Conservation (phyloP, 2,113 vertebrate genomes). For the Acrocephalus arundinaceus region DNA sequence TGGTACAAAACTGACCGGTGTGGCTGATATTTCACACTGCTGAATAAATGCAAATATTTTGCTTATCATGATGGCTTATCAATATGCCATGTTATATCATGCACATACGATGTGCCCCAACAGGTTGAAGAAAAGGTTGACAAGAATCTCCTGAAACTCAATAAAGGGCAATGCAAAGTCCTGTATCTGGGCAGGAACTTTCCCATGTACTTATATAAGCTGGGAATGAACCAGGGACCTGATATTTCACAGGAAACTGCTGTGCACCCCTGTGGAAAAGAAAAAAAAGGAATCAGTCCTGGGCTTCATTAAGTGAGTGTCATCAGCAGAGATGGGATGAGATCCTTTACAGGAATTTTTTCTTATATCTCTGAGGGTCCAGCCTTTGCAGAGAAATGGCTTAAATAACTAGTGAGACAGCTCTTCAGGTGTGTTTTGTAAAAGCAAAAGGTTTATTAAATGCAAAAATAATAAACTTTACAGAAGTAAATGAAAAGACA, state of each 20-base stretch:
- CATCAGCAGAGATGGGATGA: neutral
- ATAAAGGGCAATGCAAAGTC: neutral
- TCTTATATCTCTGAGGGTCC: too few species aligned
- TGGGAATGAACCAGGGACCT: neutral
- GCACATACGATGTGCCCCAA: neutral
- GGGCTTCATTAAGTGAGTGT: neutral
- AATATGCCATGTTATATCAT: too few species aligned
- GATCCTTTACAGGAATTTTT: neutral
- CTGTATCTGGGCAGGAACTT: neutral
- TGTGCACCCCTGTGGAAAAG: neutral
- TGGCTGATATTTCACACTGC: neutral
- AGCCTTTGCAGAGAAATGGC: too few species aligned
- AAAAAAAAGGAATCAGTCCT: neutral
- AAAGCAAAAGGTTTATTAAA: too few species aligned
- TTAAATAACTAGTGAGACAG: too few species aligned
- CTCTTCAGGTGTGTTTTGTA: too few species aligned
- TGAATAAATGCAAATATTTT: too few species aligned
- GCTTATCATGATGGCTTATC: too few species aligned
- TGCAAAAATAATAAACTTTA: too few species aligned
- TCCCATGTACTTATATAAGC: neutral
- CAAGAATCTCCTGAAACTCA: neutral
- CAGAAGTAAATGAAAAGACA: too few species aligned
- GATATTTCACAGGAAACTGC: neutral
- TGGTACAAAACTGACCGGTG: neutral
- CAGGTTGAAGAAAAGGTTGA: neutral